A percentile compares a stretch with the other conserved stretches of the same genome.
Evolutionary conservation across 2,797 vertebrate genomes (phyloP).

Genomic region (Anniella stebbinsi): DNA sequence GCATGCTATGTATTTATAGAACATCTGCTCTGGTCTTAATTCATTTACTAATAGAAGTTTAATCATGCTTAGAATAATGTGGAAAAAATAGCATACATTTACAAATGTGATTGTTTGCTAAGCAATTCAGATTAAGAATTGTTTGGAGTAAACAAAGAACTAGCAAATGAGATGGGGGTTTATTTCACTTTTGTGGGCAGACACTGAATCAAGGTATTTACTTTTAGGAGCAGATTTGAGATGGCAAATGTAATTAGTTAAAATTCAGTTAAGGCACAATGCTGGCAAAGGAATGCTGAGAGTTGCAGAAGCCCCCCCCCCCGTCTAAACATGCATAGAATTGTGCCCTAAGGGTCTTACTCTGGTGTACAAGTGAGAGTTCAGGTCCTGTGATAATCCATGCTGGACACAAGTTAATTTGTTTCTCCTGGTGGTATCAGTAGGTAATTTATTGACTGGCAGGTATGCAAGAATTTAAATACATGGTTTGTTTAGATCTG

Average conservation of each 20-base stretch:
- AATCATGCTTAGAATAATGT: slow-evolving; percentile 37
- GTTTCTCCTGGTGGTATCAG: slow-evolving; percentile 11
- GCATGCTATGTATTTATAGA: too few relatives aligned
- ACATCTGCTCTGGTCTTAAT: not conserved
- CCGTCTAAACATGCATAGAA: too few relatives aligned
- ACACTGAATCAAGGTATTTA: slow-evolving; percentile 39
- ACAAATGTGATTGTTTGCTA: slow-evolving; percentile 58
- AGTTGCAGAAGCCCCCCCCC: too few relatives aligned
- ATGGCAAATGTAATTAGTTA: slow-evolving; percentile 76
- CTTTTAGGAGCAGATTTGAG: slow-evolving; percentile 45
- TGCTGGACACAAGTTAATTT: slow-evolving; percentile 26
- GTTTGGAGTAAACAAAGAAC: slow-evolving; percentile 45
- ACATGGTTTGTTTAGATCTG: not conserved
- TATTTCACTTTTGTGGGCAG: slow-evolving; percentile 63
- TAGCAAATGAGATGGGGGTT: slow-evolving; percentile 56
- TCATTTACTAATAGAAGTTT: slow-evolving; percentile 12
- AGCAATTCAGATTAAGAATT: slow-evolving; percentile 52
- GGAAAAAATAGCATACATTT: slow-evolving; percentile 11
- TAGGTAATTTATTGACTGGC: slow-evolving; percentile 33
- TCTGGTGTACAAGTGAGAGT: slow-evolving; percentile 66
- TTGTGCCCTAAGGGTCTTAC: slow-evolving; percentile 72
- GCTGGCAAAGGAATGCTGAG: too few relatives aligned
- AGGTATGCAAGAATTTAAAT: slow-evolving; percentile 42
- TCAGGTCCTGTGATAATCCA: slow-evolving; percentile 36
- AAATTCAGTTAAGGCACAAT: slow-evolving; percentile 37